Evolutionary conservation across 2,113 vertebrate species (phyloP).

Genomic region (Cavia porcellus): DNA sequence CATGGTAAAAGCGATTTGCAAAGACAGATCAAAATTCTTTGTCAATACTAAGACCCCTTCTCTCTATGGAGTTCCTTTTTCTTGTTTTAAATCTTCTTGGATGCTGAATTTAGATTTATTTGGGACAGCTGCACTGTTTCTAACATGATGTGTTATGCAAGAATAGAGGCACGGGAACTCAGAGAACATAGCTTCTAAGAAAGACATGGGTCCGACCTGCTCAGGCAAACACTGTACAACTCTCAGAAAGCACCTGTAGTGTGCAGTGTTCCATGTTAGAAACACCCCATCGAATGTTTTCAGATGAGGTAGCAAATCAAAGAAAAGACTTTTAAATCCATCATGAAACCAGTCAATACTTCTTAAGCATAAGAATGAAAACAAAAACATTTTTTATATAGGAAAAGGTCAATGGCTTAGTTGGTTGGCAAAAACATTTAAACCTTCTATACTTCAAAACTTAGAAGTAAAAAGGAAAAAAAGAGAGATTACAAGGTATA

Average conservation of each 20-base stretch:
- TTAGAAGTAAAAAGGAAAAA: background rate
- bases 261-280: background rate
- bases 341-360: slow-evolving; percentile 34
- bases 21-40: background rate
- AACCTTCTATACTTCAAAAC: slow-evolving; percentile 4
- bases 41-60: background rate
- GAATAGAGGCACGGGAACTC: background rate
- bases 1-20: background rate
- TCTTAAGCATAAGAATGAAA: slow-evolving; percentile 27
- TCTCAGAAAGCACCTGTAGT: background rate
- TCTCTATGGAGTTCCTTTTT: background rate
- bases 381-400: slow-evolving; percentile 1
- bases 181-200: background rate
- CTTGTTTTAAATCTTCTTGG: background rate
- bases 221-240: background rate
- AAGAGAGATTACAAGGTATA: background rate
- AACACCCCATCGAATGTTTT: background rate
- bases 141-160: background rate
- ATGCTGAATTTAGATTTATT: background rate
- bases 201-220: background rate
- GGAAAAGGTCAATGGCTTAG: slow-evolving; percentile 1
- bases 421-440: slow-evolving; percentile 6
- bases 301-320: background rate
- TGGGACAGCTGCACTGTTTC: background rate
- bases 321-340: slow-evolving; percentile 24